Conservation (phyloP, 1,140 invertebrate species). For the Penaeus indicus region DNA sequence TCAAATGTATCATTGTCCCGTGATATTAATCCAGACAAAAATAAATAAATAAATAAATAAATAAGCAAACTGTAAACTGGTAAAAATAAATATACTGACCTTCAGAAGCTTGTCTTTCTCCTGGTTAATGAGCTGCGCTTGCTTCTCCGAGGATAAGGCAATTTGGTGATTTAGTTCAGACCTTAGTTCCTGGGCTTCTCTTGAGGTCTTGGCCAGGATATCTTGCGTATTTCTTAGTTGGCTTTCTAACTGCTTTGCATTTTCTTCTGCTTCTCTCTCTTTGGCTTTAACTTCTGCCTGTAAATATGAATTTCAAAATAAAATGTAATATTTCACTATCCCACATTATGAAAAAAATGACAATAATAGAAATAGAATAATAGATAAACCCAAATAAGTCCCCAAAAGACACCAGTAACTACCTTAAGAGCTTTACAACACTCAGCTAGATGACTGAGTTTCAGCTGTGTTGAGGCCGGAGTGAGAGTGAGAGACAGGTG, state of each 20-base stretch:
- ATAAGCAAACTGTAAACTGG: no score
- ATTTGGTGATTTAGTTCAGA: slow-evolving; percentile 22
- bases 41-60: no score
- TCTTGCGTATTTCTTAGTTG: slow-evolving; percentile 34
- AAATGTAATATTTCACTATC: background rate
- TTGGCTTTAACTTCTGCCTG: slow-evolving; percentile 28
- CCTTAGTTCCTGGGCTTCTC: slow-evolving; percentile 29
- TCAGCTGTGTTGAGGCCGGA: slow-evolving; percentile 42
- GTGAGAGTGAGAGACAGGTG: slow-evolving; percentile 43
- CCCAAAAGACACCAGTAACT: background rate
- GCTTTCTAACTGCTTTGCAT: slow-evolving; percentile 12
- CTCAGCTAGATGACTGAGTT: slow-evolving; percentile 48
- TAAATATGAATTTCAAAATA: background rate
- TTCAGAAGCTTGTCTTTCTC: slow-evolving; percentile 48
- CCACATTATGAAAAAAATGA: no score
- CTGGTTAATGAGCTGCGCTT: slow-evolving; percentile 39
- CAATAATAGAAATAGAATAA: no score
- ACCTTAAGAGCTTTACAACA: slow-evolving; percentile 52
- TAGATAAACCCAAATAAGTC: background rate
- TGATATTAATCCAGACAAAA: no score
- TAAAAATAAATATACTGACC: background rate
- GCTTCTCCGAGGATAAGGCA: slow-evolving; percentile 38
- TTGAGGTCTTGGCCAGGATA: slow-evolving; percentile 33
- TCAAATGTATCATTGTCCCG: no score
- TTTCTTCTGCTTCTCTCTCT: slow-evolving; percentile 48